Base-by-base conservation (phyloP, 2,113 vertebrate genomes). In the Heterochromis multidens region DNA sequence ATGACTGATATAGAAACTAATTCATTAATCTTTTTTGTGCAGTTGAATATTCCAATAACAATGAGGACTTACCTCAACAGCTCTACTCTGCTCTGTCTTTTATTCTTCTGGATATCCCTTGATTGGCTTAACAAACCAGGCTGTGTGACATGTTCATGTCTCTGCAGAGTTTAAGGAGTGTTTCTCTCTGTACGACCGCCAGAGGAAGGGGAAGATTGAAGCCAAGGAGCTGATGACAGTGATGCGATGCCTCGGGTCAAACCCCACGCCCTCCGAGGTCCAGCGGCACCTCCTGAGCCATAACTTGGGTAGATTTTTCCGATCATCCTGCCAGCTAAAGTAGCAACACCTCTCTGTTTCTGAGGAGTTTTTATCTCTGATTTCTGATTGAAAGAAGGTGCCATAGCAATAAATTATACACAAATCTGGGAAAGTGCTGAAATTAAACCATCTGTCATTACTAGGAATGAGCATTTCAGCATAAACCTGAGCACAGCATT, bases 161-260 rank as follows among this genome's bases (percentile, higher is more conserved):
- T 67, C 65, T 5, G 14, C 65, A 70, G 65, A 70, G 40, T 70
- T 70, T 70, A 70, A 70, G 65, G 65, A 70, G 65, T 70, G 65
- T 70, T 70, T 70, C 65, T 70, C 23, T 9, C 40, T 70, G 40
- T 11, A 70, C 65, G 65, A 70, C 65, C 40, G 23, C 40, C 65
- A 17, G 65, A 37, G 16, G 40, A 70, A 46, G 46, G 65, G 65
- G 23, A 70, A 70, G 65, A 70, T 70, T 23, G 8, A 27, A 4
- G 5, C 65, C 65, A 46, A 70, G 23, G 65, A 70, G 40, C 40
- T 70, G 40, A 70, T 70, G 11, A 46, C 8, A 17, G 65, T 70
- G 65, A 70, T 70, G 65, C 40, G 65, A 27, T 70, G 65, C 40
- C 40, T 70, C 14, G 40, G 65, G 37, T 70, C 65, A 9, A 46